Evolutionary conservation across 2,113 vertebrate genomes (phyloP).

Genomic region (Origma solitaria): DNA sequence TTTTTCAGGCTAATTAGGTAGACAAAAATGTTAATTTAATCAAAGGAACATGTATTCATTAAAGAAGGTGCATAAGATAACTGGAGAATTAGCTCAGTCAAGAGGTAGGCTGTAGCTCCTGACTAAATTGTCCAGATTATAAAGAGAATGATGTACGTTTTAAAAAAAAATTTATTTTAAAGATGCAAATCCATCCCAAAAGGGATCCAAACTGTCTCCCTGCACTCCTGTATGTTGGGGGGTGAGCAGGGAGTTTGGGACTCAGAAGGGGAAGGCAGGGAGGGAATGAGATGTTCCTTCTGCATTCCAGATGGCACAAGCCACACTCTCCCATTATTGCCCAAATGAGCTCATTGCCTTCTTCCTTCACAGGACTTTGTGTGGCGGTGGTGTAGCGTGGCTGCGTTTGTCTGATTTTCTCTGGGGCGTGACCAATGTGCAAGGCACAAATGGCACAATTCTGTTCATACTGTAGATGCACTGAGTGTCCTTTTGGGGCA

Average conservation of each 20-base stretch:
- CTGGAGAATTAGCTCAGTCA: constrained; percentile 69
- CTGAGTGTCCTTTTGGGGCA: background rate
- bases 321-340: background rate
- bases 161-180: too few relatives aligned
- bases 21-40: constrained; percentile 80
- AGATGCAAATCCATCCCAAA: background rate
- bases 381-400: background rate
- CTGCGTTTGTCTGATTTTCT: background rate
- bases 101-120: constrained; percentile 52
- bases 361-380: background rate
- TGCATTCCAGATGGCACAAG: constrained; percentile 4
- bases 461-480: background rate
- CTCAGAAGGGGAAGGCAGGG: background rate
- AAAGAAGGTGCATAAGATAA: constrained; percentile 67
- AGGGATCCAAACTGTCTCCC: background rate
- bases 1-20: constrained; percentile 75
- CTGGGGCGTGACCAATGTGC: background rate
- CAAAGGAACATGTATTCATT: constrained; percentile 72
- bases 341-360: background rate
- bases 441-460: background rate
- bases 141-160: background rate
- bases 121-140: constrained; percentile 31
- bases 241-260: background rate
- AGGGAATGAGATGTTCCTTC: background rate
- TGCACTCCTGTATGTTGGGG: background rate